These are phyloP conservation scores for Lates japonicus DNA, from an alignment of 2,797 vertebrate species.

Conservation along the genomic window DNA sequence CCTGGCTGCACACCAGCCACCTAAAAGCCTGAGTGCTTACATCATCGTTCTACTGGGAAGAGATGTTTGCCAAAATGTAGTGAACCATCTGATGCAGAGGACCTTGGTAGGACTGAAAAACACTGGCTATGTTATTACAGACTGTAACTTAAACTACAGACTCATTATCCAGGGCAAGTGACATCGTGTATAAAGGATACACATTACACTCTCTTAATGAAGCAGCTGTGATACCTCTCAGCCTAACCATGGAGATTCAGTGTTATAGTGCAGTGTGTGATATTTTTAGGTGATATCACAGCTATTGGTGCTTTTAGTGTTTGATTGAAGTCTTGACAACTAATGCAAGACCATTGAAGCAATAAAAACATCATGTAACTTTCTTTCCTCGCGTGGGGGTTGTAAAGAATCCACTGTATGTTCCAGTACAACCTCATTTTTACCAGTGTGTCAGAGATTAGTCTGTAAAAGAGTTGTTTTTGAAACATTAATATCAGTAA, in stretches of 20 bases:
- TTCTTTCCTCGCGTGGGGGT: not conserved
- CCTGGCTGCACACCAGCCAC: slow-evolving; percentile 76
- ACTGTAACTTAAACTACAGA: slow-evolving; percentile 20
- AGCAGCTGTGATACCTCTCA: slow-evolving; percentile 8
- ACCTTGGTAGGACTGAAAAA: slow-evolving; percentile 9
- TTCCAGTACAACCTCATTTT: slow-evolving; percentile 24
- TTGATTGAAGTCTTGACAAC: not conserved
- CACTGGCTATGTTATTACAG: slow-evolving; percentile 23
- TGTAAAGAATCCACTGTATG: slow-evolving; percentile 22
- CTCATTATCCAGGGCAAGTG: slow-evolving; percentile 22
- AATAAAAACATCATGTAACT: slow-evolving; percentile 23
- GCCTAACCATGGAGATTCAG: not conserved
- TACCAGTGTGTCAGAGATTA: slow-evolving; percentile 19
- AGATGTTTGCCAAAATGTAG: slow-evolving; percentile 63
- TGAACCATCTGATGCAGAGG: slow-evolving; percentile 46
- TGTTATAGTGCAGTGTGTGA: not conserved
- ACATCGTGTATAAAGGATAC: slow-evolving; percentile 9
- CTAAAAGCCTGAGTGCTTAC: slow-evolving; percentile 71
- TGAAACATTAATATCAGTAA: slow-evolving; percentile 1
- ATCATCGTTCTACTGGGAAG: slow-evolving; percentile 58
- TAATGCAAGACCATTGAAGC: slow-evolving; percentile 9
- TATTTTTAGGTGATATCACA: slow-evolving; percentile 11
- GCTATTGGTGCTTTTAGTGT: not conserved
- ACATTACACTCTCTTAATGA: slow-evolving; percentile 17
- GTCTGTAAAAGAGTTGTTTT: not conserved